phyloP scores from a whole-genome alignment of 2,797 vertebrate species.

The Urosaurus nigricauda region DNA sequence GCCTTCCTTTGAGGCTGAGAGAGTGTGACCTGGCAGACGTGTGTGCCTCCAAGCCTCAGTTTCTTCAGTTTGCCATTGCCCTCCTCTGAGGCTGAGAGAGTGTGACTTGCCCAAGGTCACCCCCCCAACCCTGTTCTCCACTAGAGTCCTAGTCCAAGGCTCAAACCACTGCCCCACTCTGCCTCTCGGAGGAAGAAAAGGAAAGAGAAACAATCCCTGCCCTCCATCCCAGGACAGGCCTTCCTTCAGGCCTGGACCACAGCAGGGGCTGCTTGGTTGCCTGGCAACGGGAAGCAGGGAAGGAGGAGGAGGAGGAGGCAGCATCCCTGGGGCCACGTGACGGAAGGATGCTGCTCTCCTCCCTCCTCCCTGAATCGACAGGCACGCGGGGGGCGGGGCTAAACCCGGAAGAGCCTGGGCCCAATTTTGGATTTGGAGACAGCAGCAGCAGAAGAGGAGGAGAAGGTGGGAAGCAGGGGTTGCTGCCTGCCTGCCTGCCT shows the following conservation, averaged over 20 bases:
- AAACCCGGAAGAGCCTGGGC: constrained; percentile 38
- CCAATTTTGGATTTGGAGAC: not conserved
- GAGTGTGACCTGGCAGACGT: too few species aligned
- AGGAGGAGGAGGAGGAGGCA: not conserved
- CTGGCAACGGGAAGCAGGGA: constrained; percentile 18
- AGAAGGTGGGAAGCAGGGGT: not conserved
- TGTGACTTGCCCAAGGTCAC: too few species aligned
- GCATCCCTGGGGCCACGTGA: constrained; percentile 30
- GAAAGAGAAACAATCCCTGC: too few species aligned
- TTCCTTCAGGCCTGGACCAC: not conserved
- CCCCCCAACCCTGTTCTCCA: too few species aligned
- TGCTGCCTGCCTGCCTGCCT: not conserved
- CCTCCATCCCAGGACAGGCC: too few species aligned
- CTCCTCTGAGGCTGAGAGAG: too few species aligned
- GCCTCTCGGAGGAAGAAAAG: too few species aligned
- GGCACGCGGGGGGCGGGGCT: not conserved
- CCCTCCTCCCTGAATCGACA: not conserved
- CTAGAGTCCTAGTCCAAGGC: too few species aligned
- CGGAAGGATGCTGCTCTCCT: not conserved
- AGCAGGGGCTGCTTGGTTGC: not conserved
- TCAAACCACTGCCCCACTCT: too few species aligned
- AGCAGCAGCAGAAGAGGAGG: not conserved
- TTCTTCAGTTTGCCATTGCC: too few species aligned
- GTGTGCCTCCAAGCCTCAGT: too few species aligned
- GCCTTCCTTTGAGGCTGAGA: too few species aligned